Evolutionary conservation across 2,888 invertebrate genomes (phyloP).

Genomic region (Choristoneura rosaceana): DNA sequence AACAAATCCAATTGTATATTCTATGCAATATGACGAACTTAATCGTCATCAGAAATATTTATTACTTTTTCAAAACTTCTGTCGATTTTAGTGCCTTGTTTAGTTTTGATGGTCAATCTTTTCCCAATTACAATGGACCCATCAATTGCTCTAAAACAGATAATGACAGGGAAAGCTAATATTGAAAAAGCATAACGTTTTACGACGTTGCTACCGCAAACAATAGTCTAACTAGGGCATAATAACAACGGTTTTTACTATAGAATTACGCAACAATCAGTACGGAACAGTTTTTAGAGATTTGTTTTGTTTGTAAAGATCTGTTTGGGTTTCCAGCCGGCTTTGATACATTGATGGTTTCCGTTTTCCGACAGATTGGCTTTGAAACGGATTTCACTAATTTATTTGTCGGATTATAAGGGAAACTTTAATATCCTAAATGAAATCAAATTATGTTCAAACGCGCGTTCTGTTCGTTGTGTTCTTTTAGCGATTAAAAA

Average conservation of each 20-base stretch:
- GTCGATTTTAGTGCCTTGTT: too few relatives aligned
- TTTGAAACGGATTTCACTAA: constrained; percentile 19
- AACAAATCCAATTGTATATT: too few relatives aligned
- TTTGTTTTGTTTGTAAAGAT: constrained; percentile 30
- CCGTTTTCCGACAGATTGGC: constrained; percentile 23
- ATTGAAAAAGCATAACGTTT: constrained; percentile 6
- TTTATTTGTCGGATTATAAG: constrained; percentile 11
- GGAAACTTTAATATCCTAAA: not conserved
- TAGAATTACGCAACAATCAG: constrained; percentile 44
- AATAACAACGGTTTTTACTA: constrained; percentile 23
- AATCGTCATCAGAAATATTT: too few relatives aligned
- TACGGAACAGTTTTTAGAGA: constrained; percentile 43
- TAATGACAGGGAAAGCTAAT: not conserved
- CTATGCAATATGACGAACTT: not conserved
- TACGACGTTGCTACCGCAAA: constrained; percentile 4
- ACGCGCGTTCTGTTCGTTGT: too few relatives aligned
- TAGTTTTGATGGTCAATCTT: too few relatives aligned
- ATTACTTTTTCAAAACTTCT: too few relatives aligned
- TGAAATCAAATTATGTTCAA: not conserved
- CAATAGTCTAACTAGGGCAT: constrained; percentile 8
- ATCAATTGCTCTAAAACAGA: not conserved
- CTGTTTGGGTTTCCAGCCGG: constrained; percentile 30
- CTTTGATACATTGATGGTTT: constrained; percentile 32
- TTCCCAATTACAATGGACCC: too few relatives aligned
- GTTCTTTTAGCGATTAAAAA: too few relatives aligned